Evolutionary conservation across 2,797 vertebrate genomes (phyloP).

Genomic region (Taenioides sp.): DNA sequence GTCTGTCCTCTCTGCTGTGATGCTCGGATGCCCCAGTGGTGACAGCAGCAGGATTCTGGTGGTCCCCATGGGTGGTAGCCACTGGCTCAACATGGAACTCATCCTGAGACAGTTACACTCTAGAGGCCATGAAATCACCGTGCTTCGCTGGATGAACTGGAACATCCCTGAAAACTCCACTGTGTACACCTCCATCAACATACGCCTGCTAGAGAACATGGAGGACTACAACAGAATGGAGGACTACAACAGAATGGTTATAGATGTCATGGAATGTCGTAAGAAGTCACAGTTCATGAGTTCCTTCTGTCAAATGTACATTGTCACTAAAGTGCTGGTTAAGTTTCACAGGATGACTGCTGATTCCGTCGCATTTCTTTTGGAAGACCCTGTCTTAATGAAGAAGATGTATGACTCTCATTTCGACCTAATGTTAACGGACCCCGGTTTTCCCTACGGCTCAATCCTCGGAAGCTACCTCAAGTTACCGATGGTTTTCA

Average conservation of each 20-base stretch:
- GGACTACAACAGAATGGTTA: slow-evolving; percentile 26
- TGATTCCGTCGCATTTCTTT: slow-evolving; percentile 17
- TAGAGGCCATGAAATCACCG: slow-evolving; percentile 66
- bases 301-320: slow-evolving; percentile 41
- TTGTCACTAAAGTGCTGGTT: slow-evolving; percentile 32
- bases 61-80: slow-evolving; percentile 66
- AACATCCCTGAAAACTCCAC: slow-evolving; percentile 55
- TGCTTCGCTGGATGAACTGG: slow-evolving; percentile 65
- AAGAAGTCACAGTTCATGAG: slow-evolving; percentile 26
- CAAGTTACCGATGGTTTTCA: slow-evolving; percentile 67
- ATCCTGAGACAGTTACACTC: slow-evolving; percentile 64
- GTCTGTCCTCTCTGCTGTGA: slow-evolving; percentile 31
- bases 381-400: slow-evolving; percentile 60
- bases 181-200: slow-evolving; percentile 49
- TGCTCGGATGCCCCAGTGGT: slow-evolving; percentile 19
- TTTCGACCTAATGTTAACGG: slow-evolving; percentile 70
- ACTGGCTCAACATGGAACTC: slow-evolving; percentile 74
- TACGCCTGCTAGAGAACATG: slow-evolving; percentile 41
- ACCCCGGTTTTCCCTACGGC: slow-evolving; percentile 56
- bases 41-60: slow-evolving; percentile 66
- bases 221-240: slow-evolving; percentile 39
- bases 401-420: slow-evolving; percentile 48
- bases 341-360: slow-evolving; percentile 24
- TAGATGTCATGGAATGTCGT: slow-evolving; percentile 38
- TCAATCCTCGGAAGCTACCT: slow-evolving; percentile 61